Conservation (phyloP, 2,888 invertebrate genomes). For the Meiosimyza decipiens region DNA sequence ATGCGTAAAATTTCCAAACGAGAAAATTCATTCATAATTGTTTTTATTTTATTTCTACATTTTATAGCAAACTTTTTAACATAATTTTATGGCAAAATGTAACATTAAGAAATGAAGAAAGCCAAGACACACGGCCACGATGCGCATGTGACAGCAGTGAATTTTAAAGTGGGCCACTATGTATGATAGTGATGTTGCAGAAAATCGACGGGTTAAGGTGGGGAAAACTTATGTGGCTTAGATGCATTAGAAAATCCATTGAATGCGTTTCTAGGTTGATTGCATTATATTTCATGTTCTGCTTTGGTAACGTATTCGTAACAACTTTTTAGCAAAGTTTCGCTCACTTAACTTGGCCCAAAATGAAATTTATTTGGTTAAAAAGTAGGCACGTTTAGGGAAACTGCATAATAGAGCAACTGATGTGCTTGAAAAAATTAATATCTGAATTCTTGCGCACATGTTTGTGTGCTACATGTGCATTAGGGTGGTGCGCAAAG, state of each 20-base stretch:
- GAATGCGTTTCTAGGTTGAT: background rate
- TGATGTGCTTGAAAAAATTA: too few relatives aligned
- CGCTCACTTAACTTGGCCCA: too few relatives aligned
- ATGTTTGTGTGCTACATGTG: too few relatives aligned
- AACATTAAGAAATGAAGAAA: conserved; percentile 4
- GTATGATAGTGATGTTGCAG: background rate
- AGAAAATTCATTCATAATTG: background rate
- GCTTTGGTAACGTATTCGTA: background rate
- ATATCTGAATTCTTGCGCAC: too few relatives aligned
- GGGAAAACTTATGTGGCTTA: background rate
- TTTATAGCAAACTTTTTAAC: background rate
- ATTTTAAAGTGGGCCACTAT: background rate
- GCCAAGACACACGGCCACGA: background rate
- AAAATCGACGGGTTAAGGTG: background rate
- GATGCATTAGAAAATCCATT: background rate
- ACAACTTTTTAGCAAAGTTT: too few relatives aligned
- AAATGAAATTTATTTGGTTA: too few relatives aligned
- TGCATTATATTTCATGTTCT: background rate
- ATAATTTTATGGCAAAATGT: background rate
- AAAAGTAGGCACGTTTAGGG: too few relatives aligned
- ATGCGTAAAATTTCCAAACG: too few relatives aligned
- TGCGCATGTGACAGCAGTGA: background rate
- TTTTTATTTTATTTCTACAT: background rate
- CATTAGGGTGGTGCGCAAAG: too few relatives aligned
- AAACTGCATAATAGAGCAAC: too few relatives aligned